Evolutionary conservation across 2,113 vertebrate genomes (phyloP), one percentile per base, ranked within the genome.

Genomic region (Pygoscelis antarcticus): DNA sequence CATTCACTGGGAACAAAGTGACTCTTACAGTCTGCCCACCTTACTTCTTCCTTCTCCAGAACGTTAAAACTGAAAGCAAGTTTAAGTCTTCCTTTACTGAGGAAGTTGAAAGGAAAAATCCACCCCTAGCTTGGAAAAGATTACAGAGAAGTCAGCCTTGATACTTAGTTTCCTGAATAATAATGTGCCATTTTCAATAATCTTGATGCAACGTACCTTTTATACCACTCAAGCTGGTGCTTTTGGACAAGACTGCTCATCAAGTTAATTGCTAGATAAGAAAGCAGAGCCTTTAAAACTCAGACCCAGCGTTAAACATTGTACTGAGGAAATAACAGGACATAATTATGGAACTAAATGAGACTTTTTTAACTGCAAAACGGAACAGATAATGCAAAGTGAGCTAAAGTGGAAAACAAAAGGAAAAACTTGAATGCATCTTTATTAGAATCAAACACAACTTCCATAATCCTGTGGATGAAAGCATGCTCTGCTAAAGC

Each of bases 101-200:
- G 15, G 19, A 34, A 46, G 47, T 19, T 29, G 58, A 46, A 79
- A 87, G 29, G 77, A 36, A 38, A 78, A 81, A 22, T 17, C 11
- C 47, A 38, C 22, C 20, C 20, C 25, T 3, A 19, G 5, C 7
- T 32, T 55, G 47, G 42, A 42, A 29, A 2, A 64, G 36, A 7
- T 12, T 42, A 12, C 4, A 61, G 32, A 64, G 52, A 61, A 79
- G 14, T 30, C 38, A 51, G 23, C 17, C 86, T 38, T 2, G 1
- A 49, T 34, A 38, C 11, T 49, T 52, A 30, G 29, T 27, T 54
- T 20, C 16, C 85, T 30, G 10, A 70, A 57, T 11, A n/a, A 29
- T 2, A 16, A 30, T 0, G 12, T 2, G 58, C 2, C 8, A 38
- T 26, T 77, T 23, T 66, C 36, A 70, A 20, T 3, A 13, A 44